Evolutionary conservation across 2,113 vertebrate genomes (phyloP), one percentile per base, ranked within the genome.

Genomic region (Crotalus horridus): DNA sequence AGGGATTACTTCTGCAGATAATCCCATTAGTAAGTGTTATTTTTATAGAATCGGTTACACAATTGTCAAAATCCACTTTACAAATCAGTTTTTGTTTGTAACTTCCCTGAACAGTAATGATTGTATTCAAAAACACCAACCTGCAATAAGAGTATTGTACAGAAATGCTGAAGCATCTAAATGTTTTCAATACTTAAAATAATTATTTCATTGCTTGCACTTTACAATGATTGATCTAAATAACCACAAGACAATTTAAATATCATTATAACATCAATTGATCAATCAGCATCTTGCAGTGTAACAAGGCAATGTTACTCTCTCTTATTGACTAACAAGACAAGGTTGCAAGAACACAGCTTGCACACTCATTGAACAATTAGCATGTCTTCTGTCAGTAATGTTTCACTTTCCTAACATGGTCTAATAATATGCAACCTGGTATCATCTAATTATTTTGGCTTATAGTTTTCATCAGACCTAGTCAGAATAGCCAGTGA

Each of bases 191-290:
- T 95, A 92, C 6, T 9, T 43, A 26, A 95, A 94, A 86, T 54
- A 89, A 91, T 24, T 91, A 91, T 91, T 56, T 81, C 87, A 8
- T 3, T 95, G 96, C 95, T 93, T 96, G 94, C 94, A 91, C 29
- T 93, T 93, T 55, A 93, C 86, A 92, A 94, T 53, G 69, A 9
- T 74, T 74, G 94, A 95, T 88, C 55, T 87, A 89, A 56, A 93
- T 93, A 94, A 81, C 85, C 59, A 92, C 20, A 92, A 88, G 90
- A 87, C 90, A 69, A 96, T 61, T 94, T 58, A 94, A 93, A 85
- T 9, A 33, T 24, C 90, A 74, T 21, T 91, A 90, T 64, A 59
- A 88, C 24, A 53, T 69, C 87, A 95, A 91, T 39, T 81, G 85
- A 93, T 94, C 91, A 90, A 33, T 91, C 90, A 92, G 95, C 96